A percentile compares a stretch with the other conserved stretches of the same genome.
Conservation (phyloP, 2,113 vertebrate species). For the Dendrocopos noguchii region DNA sequence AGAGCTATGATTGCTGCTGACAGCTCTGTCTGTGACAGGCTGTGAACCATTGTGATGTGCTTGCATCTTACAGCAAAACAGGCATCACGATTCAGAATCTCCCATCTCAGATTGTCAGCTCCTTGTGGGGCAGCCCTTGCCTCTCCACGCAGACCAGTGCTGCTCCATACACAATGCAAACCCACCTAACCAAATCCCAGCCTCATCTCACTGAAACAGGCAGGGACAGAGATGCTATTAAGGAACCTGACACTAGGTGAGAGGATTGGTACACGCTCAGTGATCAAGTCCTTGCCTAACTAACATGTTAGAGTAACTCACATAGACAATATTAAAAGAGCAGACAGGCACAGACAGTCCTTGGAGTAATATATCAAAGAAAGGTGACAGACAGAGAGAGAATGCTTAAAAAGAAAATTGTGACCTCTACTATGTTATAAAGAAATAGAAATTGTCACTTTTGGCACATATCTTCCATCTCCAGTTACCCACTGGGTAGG, state of each 20-base stretch:
- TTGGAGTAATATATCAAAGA: not conserved
- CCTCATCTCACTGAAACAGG: not conserved
- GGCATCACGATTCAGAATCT: not conserved
- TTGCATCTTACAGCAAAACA: not conserved
- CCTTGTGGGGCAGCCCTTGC: not conserved
- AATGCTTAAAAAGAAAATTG: slow-evolving; percentile 2
- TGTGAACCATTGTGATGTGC: not conserved
- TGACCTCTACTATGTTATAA: slow-evolving; percentile 21
- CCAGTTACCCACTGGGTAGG: not conserved
- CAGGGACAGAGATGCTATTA: not conserved
- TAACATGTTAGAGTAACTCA: not conserved
- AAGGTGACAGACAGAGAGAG: slow-evolving; percentile 22
- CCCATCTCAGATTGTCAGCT: not conserved
- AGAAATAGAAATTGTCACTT: slow-evolving; percentile 6
- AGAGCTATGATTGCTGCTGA: not conserved
- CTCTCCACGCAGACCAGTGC: not conserved
- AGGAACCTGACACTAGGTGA: not conserved
- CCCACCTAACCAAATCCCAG: not conserved
- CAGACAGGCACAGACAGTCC: not conserved
- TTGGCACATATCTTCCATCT: not conserved
- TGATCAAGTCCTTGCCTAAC: not conserved
- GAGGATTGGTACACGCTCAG: not conserved
- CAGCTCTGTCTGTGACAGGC: not conserved
- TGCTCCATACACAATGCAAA: not conserved
- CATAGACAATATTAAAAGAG: not conserved